Evolutionary conservation across 2,888 invertebrate species (phyloP).

Genomic region (Dolichopus griseipennis): DNA sequence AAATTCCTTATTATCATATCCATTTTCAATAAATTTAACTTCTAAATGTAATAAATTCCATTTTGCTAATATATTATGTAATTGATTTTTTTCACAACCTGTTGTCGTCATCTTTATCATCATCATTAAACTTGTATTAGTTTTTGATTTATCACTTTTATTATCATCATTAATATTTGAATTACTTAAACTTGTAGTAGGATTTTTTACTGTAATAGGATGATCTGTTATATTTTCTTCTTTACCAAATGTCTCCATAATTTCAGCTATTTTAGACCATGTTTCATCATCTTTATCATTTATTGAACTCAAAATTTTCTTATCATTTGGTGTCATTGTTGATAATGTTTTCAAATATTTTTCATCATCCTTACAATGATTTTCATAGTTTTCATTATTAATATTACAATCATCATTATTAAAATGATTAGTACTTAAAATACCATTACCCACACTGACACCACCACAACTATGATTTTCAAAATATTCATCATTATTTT

Average conservation of each 20-base stretch:
- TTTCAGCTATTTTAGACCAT: slow-evolving; percentile 92
- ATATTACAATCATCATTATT: slow-evolving; percentile 8
- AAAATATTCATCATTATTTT: slow-evolving; percentile 33
- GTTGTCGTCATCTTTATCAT: slow-evolving; percentile 13
- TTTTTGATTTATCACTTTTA: slow-evolving; percentile 17
- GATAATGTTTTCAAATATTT: neutral
- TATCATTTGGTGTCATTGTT: slow-evolving; percentile 28
- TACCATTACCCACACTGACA: neutral
- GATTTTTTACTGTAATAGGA: slow-evolving; percentile 14
- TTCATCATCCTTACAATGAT: slow-evolving; percentile 3
- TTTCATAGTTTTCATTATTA: slow-evolving; percentile 21
- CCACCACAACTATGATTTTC: slow-evolving; percentile 18
- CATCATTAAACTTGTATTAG: neutral
- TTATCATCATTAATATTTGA: slow-evolving; percentile 31
- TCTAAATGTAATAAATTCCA: slow-evolving; percentile 76
- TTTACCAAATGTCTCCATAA: slow-evolving; percentile 88
- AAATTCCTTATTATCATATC: slow-evolving; percentile 87
- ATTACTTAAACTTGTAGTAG: slow-evolving; percentile 21
- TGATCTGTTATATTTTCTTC: slow-evolving; percentile 58
- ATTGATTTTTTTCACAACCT: slow-evolving; percentile 29
- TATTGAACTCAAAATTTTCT: slow-evolving; percentile 70
- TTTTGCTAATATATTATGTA: slow-evolving; percentile 68
- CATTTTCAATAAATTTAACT: slow-evolving; percentile 71
- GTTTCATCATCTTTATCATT: slow-evolving; percentile 77
- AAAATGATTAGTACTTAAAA: neutral